Evolutionary conservation across 2,888 invertebrate species (phyloP).

Genomic region (Diaprepes abbreviatus): DNA sequence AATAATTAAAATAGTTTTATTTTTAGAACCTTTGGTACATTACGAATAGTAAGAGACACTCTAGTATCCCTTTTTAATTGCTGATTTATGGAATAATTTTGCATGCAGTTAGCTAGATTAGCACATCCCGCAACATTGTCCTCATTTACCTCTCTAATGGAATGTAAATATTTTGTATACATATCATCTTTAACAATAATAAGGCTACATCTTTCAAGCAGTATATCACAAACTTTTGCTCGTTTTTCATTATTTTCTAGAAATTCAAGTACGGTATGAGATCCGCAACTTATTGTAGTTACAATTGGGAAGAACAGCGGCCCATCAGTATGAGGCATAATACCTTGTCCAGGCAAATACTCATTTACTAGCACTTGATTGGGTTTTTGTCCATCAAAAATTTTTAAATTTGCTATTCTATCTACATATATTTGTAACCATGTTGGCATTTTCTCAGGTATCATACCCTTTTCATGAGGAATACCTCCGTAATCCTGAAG

Average conservation of each 20-base stretch:
- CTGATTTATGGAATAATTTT: conserved; percentile 71
- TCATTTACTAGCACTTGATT: conserved; percentile 98
- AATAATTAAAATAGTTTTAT: conserved; percentile 70
- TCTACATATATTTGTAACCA: conserved; percentile 85
- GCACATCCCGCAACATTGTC: conserved; percentile 77
- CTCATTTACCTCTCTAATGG: conserved; percentile 79
- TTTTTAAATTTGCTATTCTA: conserved; percentile 76
- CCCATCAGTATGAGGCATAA: conserved; percentile 97
- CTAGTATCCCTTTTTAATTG: conserved; percentile 77
- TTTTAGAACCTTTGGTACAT: conserved; percentile 90
- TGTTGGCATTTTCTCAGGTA: conserved; percentile 87
- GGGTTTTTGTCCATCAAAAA: conserved; percentile 81
- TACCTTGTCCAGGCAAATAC: conserved; percentile 93
- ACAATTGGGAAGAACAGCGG: conserved; percentile 93
- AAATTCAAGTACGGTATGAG: conserved; percentile 92
- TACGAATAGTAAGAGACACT: conserved; percentile 91
- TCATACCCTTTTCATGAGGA: conserved; percentile 94
- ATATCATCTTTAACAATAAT: conserved; percentile 86
- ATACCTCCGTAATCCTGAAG: conserved; percentile 99
- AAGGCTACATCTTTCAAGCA: conserved; percentile 90
- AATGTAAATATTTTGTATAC: conserved; percentile 88
- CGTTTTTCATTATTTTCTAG: conserved; percentile 70
- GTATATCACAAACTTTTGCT: conserved; percentile 76
- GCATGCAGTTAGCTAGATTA: conserved; percentile 77
- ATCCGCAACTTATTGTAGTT: conserved; percentile 92